phyloP scores from a whole-genome alignment of 2,888 invertebrate species.

The Nineta flava region DNA sequence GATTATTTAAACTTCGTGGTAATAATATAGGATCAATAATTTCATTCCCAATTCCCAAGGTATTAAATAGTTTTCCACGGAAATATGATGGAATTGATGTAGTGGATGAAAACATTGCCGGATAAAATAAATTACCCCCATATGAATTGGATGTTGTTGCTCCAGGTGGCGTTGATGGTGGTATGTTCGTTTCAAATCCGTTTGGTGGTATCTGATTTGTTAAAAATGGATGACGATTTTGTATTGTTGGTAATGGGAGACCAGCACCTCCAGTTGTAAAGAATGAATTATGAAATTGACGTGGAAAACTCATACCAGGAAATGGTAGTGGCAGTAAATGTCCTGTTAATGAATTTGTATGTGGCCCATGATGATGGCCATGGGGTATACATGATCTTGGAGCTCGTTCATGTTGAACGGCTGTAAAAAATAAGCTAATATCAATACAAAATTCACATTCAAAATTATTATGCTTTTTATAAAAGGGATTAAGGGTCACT shows the following conservation, averaged over 20 bases:
- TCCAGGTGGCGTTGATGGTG: not conserved
- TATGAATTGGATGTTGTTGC: not conserved
- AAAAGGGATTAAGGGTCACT: no score
- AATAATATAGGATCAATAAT: not conserved
- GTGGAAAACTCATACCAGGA: conserved; percentile 15
- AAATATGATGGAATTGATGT: not conserved
- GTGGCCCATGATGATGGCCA: conserved; percentile 22
- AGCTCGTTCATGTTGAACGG: conserved; percentile 82
- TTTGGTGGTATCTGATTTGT: not conserved
- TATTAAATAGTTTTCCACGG: not conserved
- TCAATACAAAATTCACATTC: no score
- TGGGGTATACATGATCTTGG: conserved; percentile 39
- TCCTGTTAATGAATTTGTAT: conserved; percentile 24
- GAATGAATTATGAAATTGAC: conserved; percentile 18
- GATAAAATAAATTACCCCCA: not conserved
- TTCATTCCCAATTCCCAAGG: not conserved
- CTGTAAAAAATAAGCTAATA: conserved; percentile 45
- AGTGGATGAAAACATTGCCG: not conserved
- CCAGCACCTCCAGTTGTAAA: conserved; percentile 16
- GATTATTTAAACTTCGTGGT: not conserved
- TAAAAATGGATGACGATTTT: not conserved
- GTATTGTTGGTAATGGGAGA: conserved; percentile 18
- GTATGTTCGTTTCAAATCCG: not conserved
- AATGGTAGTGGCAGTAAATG: conserved; percentile 20
- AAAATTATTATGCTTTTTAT: no score